Base-by-base conservation (phyloP, 2,888 invertebrate species). In the Noctua fimbriata region DNA sequence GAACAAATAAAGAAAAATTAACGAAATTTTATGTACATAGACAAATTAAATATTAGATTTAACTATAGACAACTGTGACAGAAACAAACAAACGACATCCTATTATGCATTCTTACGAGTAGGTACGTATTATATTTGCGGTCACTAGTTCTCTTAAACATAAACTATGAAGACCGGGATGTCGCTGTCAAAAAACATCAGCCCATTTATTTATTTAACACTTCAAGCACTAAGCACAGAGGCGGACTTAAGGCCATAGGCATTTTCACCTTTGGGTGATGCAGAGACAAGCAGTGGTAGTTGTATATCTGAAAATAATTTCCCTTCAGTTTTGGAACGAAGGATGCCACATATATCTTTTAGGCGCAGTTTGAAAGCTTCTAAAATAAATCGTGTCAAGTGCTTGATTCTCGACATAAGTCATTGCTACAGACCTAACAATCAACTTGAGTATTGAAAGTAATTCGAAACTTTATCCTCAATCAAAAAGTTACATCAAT, bases 401-500 rank as follows among this genome's bases (percentile, higher is more conserved):
- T 24, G 36, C 5, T 36, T 4, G 32, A 41, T 12, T 24, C 10
- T 0, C 24, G 16, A 60, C 28, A 60, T 16, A 28, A 60, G 60
- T 28, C 60, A 28, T 60, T 28, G 28, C 28, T 60, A 16, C 28
- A 28, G 16, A 60, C 60, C 7, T 60, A 60, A 60, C 28, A 60
- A 60, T 28, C 12, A 24, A 63, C 18, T 36, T 21, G 65, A 65
- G 21, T 41, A 24, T 66, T 66, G 67, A 67, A 67, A 67, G 69
- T 36, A 52, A 73, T n/a, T 41, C 28, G 28, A 73, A 63, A 44
- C 28, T 69, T 49, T 24, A 49, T 47, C 63, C 21, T 47, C 49
- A 49, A 78, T 69, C 9, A 69, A 41, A 55, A 69, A 78, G 18
- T 73, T 78, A 72, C 72, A 82, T 77, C 52, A 58, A 41, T 5